phyloP scores from a whole-genome alignment of 2,888 invertebrate species.

The Hydropsyche betteni region DNA sequence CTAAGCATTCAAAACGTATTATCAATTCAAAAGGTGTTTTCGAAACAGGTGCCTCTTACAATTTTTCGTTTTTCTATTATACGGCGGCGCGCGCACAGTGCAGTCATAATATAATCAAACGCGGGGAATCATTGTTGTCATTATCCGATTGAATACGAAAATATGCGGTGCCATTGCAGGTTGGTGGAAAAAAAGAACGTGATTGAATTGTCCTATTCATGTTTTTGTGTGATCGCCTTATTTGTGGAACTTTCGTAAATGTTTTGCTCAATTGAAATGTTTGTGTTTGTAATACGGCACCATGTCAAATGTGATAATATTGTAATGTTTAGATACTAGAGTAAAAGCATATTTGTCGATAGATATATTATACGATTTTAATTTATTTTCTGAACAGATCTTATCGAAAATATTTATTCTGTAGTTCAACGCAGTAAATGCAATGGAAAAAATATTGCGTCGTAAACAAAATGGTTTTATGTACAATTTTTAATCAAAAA shows the following conservation, averaged over 20 bases:
- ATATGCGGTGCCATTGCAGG: constrained; percentile 30
- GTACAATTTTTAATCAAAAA: no score
- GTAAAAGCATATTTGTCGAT: no score
- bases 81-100: background rate
- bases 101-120: constrained; percentile 24
- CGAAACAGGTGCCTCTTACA: constrained; percentile 42
- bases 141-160: constrained; percentile 33
- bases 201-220: constrained; percentile 29
- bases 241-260: background rate
- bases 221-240: constrained; percentile 23
- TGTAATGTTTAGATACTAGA: no score
- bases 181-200: constrained; percentile 21
- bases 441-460: no score
- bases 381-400: no score
- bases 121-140: constrained; percentile 35
- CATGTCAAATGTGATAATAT: no score
- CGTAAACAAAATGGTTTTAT: no score
- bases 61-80: constrained; percentile 39
- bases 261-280: background rate
- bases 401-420: no score
- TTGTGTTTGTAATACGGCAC: no score
- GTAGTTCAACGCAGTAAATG: no score
- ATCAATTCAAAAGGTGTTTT: constrained; percentile 25
- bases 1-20: constrained; percentile 30
- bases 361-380: no score